Evolutionary conservation across 2,888 invertebrate genomes (phyloP), one percentile per base, ranked within the genome.

Genomic region (Octonoba sinensis): DNA sequence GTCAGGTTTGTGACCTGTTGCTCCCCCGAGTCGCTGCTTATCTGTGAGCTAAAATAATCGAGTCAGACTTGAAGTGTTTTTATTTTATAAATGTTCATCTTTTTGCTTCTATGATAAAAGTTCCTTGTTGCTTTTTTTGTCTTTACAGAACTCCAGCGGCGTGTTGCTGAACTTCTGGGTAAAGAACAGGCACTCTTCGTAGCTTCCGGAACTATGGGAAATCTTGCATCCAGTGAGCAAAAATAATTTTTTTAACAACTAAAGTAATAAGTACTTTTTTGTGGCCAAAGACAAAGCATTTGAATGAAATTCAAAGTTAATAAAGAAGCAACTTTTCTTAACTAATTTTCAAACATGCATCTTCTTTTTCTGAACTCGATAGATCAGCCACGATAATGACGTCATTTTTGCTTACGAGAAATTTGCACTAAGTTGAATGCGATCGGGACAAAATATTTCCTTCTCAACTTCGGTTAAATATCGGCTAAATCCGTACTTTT

Each of bases 201-300:
- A 20, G 92, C 95, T 0, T 94, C 94, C 83, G 97, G 97, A 57
- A 97, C 97, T 4, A 97, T 98, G 97, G 94, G 94, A 62, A 99
- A 99, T 90, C 91, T 98, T 73, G 92, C 97, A 24, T 86, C 89
- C 81, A 91, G 96, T 96, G 90, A 92, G 92, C 90, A 24, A 60
- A 3, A 16, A 16, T 15, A 15, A 12, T 72, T 20, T 16, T 12
- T 54, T 20, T 22, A 67, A n/a, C 16, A 51, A 12, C 16, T n/a
- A 67, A 54, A 64, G n/a, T 8, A 6, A 1, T 0, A 1, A 16
- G 11, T 20, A 4, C 51, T 11, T 22, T 51, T 24, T 22, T 1
- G 36, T 8, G 8, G 11, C 11, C 36, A 36, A 11, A 36, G 1
- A 36, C 15, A 13, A 20, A 22, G 20, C 4, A 20, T 16, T 12